Evolutionary conservation across 2,888 invertebrate genomes (phyloP), one percentile per base, ranked within the genome.

Genomic region (Pristionchus mayeri): DNA sequence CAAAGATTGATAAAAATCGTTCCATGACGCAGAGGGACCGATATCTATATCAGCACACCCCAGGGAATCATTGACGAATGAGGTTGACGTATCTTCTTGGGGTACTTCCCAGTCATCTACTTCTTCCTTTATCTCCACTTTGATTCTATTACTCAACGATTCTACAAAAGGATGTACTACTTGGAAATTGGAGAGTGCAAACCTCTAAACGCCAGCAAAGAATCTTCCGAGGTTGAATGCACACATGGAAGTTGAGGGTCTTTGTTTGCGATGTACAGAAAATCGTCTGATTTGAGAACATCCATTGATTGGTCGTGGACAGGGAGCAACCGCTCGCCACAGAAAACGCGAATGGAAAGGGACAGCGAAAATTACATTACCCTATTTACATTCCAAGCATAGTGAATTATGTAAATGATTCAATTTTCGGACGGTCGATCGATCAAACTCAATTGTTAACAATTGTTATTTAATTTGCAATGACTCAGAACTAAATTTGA

Each of bases 1-100:
- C 6, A 83, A 34, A 13, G 83, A 83, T 52, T 83, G 83, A 50
- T 83, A 83, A 27, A 83, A 83, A 7, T 83, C 83, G n/a, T 71
- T 83, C 83, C 83, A 83, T 2, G 83, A 83, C 1, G 48, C 71
- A 30, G 83, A 83, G 9, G 83, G 83, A 11, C 52, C 83, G 30
- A 83, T 71, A 24, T 83, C 82, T 16, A 48, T 40, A 18, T 82
- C 54, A n/a, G 48, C 24, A 44, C n/a, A 7, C 21, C 44, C 54
- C 18, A 54, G n/a, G 30, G 18, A 11, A 79, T 30, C 54, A 54
- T 79, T 37, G 24, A 54, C 3, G 13, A 27, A 27, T 6, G 50
- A 13, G 18, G 52, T 13, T 13, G 37, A n/a, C 2, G 11, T 3
- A 30, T 79, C 52, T 34, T 79, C 52, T 54, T 54, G 34, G 24